These are phyloP conservation scores for Hyperopisus bebe DNA, from an alignment of 2,113 vertebrate species.

Conservation along the genomic window DNA sequence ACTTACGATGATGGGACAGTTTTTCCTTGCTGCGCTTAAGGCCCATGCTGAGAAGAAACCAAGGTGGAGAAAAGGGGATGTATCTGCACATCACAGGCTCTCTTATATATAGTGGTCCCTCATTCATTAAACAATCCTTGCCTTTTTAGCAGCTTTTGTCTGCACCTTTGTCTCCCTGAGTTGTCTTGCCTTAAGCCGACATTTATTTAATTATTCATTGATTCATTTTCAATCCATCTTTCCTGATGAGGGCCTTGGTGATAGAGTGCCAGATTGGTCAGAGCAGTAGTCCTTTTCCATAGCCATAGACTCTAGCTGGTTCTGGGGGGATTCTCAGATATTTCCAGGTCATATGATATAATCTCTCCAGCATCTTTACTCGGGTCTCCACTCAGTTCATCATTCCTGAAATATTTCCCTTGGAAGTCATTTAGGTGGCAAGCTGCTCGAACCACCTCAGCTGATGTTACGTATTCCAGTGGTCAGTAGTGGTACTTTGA, in stretches of 20 bases:
- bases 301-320: neutral
- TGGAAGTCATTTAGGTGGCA: neutral
- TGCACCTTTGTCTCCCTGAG: neutral
- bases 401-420: neutral
- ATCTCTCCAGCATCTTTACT: neutral
- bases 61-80: neutral
- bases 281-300: neutral
- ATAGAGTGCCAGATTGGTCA: neutral
- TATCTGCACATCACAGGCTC: neutral
- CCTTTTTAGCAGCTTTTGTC: neutral
- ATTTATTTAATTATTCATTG: neutral
- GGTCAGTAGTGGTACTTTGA: neutral
- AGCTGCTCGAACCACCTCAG: neutral
- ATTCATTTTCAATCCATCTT: neutral
- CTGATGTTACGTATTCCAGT: neutral
- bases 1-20: neutral
- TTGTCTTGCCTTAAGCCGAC: neutral
- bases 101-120: neutral
- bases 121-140: neutral
- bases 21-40: neutral
- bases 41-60: neutral
- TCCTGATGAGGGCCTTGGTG: neutral
- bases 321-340: neutral
- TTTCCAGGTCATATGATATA: neutral
- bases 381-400: neutral